Conservation (phyloP, 2,888 invertebrate genomes). For the Drosophila limbata region DNA sequence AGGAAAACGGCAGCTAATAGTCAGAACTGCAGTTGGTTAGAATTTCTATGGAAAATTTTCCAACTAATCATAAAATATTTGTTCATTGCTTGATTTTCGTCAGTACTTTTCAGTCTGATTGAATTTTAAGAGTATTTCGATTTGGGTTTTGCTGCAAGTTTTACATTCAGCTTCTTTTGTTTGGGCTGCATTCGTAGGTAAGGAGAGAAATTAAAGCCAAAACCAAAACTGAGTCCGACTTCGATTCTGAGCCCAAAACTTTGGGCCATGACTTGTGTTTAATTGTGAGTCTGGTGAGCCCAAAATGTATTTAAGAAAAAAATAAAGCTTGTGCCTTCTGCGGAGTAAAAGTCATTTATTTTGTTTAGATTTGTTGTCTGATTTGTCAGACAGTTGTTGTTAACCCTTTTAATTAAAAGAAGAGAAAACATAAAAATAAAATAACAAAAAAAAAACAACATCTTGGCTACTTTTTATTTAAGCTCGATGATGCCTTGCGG, state of each 20-base stretch:
- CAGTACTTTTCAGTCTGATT: too few species aligned
- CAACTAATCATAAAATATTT: too few species aligned
- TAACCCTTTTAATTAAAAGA: slow-evolving; percentile 74
- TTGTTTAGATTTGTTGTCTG: slow-evolving; percentile 72
- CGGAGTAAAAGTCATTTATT: slow-evolving; percentile 74
- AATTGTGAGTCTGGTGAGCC: slow-evolving; percentile 37
- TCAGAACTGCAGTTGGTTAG: too few species aligned
- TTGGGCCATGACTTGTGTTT: slow-evolving; percentile 62
- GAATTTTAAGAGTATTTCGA: slow-evolving; percentile 11
- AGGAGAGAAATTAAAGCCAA: slow-evolving; percentile 16
- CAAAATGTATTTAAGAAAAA: slow-evolving; percentile 17
- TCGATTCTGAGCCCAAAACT: slow-evolving; percentile 26
- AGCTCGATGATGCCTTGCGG: slow-evolving; percentile 44
- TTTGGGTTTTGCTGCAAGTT: not conserved
- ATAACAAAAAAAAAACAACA: slow-evolving; percentile 31
- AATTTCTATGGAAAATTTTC: too few species aligned
- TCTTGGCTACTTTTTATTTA: slow-evolving; percentile 39
- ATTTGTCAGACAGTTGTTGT: slow-evolving; percentile 63
- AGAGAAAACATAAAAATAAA: slow-evolving; percentile 55
- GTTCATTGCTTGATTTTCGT: too few species aligned
- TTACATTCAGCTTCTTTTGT: not conserved
- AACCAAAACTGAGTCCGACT: slow-evolving; percentile 9
- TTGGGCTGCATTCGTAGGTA: slow-evolving; percentile 15
- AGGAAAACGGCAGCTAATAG: too few species aligned
- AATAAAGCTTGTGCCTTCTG: slow-evolving; percentile 41